A percentile compares a stretch with the other conserved stretches of the same genome.
These are phyloP conservation scores for Calliopum simillimum DNA, from an alignment of 2,888 invertebrate genomes.

Conservation along the genomic window DNA sequence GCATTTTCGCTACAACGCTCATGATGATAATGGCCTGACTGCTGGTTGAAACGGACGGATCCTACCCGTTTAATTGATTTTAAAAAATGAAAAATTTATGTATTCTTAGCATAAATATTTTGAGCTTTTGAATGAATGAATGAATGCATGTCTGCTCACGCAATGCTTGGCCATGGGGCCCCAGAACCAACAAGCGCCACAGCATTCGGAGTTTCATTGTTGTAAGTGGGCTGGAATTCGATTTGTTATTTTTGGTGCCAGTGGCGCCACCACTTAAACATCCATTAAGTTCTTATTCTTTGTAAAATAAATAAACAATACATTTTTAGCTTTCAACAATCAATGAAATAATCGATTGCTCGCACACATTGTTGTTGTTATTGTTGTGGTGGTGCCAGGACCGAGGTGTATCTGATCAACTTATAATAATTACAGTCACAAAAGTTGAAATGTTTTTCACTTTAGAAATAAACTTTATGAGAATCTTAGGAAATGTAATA, in stretches of 20 bases:
- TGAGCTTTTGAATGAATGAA: not conserved
- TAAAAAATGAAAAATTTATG: slow-evolving; percentile 48
- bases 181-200: slow-evolving; percentile 28
- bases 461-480: too few relatives aligned
- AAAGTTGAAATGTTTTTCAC: too few relatives aligned
- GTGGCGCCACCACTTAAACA: slow-evolving; percentile 49
- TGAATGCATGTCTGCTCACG: not conserved
- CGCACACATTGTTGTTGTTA: slow-evolving; percentile 12
- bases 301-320: slow-evolving; percentile 20
- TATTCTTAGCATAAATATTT: slow-evolving; percentile 36
- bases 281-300: slow-evolving; percentile 35
- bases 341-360: slow-evolving; percentile 3
- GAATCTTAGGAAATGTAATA: too few relatives aligned
- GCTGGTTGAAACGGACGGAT: not conserved
- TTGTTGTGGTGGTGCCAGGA: not conserved
- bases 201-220: slow-evolving; percentile 31
- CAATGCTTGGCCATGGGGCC: slow-evolving; percentile 9
- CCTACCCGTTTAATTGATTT: slow-evolving; percentile 44
- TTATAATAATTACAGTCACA: too few relatives aligned
- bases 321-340: slow-evolving; percentile 5
- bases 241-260: slow-evolving; percentile 24
- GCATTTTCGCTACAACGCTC: slow-evolving; percentile 12
- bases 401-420: too few relatives aligned
- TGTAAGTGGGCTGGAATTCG: slow-evolving; percentile 21
- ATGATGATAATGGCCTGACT: not conserved